phyloP scores from a whole-genome alignment of 2,797 vertebrate genomes.

The Merluccius polli region DNA sequence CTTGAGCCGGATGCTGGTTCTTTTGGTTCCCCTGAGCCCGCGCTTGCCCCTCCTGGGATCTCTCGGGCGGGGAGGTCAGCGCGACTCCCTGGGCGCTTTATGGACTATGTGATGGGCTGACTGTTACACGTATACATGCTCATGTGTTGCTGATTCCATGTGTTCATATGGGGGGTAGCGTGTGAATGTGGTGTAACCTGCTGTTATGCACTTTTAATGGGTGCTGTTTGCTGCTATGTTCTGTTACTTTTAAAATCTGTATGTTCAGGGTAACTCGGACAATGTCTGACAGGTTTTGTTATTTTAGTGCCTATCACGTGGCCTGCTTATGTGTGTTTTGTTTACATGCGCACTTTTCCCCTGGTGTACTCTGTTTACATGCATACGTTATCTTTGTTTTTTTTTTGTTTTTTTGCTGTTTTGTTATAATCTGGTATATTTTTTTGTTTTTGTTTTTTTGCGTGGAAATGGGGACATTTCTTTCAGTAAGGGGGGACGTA shows the following conservation, averaged over 20 bases:
- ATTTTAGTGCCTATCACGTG: background rate
- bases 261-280: background rate
- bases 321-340: background rate
- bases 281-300: conserved; percentile 1
- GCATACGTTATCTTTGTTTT: too few relatives aligned
- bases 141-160: background rate
- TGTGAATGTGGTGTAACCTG: background rate
- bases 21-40: background rate
- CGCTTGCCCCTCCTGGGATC: background rate
- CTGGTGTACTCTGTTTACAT: conserved; percentile 3
- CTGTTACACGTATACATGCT: background rate
- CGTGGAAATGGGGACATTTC: background rate
- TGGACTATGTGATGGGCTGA: background rate
- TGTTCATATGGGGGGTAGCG: background rate
- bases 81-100: background rate
- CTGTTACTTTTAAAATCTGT: background rate
- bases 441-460: background rate
- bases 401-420: background rate
- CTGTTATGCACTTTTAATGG: conserved; percentile 1
- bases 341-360: conserved; percentile 1
- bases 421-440: background rate
- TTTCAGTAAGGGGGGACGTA: background rate
- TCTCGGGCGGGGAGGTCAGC: background rate
- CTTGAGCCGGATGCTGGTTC: background rate
- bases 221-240: background rate